Evolutionary conservation across 2,888 invertebrate genomes (phyloP), one percentile per base, ranked within the genome.

Genomic region (Rosalia funebris): DNA sequence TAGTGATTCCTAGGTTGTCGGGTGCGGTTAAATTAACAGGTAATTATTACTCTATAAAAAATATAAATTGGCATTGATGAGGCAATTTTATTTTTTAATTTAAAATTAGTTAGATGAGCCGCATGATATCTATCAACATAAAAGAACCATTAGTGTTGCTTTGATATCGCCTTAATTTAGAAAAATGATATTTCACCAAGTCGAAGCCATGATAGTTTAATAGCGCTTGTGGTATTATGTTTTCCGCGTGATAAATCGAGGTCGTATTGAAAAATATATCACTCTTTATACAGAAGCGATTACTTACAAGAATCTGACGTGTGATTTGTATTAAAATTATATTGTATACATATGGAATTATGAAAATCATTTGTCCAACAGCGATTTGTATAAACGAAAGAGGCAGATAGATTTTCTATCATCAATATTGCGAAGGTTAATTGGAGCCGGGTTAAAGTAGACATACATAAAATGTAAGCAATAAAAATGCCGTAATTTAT

Each of bases 1-100:
- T 19, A 11, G 19, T 48, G 48, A 52, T 11, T 45, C 39, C 52
- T 52, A 52, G 31, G 16, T 47, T 52, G 52, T 58, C 20, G 50
- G 58, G 58, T 44, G 58, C 17, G 52, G 58, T 52, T 42, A 42
- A 58, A 59, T 59, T 59, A 59, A 41, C 58, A 41, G 12, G 32
- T 52, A 58, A 58, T 58, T 58, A 58, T 58, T 15, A 20, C 14
- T 12, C 37, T 11, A 50, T 15, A 15, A 50, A 52, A 48, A 50
- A 45, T 52, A 37, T 19, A 20, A 41, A 53, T 53, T 19, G 53
- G 58, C 46, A 48, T 60, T 46, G 60, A 55, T 60, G 44, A 55
- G 47, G 55, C 42, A 60, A 60, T 44, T 55, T 44, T 48, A 60
- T 55, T 44, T 55, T 48, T 48, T 20, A 54, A 50, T 54, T 48